Conservation (phyloP, 2,888 invertebrate species). For the Apodemia duryi region DNA sequence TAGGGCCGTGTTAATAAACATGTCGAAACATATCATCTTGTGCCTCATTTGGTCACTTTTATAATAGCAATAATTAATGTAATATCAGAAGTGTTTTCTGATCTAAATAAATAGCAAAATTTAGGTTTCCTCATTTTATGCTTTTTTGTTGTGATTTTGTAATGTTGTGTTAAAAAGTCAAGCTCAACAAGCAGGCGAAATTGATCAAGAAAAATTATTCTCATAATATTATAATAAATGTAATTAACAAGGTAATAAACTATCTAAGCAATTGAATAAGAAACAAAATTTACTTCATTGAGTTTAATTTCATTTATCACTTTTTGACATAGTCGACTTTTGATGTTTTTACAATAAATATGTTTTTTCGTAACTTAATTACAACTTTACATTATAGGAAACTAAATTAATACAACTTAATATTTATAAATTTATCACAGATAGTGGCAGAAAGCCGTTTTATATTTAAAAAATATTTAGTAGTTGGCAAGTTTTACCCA, state of each 20-base stretch:
- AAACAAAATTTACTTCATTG: slow-evolving; percentile 41
- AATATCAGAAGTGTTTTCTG: too few relatives aligned
- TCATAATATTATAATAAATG: not conserved
- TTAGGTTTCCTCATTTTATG: too few relatives aligned
- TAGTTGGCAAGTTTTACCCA: slow-evolving; percentile 59
- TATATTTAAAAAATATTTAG: slow-evolving; percentile 54
- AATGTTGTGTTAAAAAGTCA: not conserved
- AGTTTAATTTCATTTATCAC: slow-evolving; percentile 68
- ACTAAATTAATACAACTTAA: slow-evolving; percentile 49
- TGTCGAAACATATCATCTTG: too few relatives aligned
- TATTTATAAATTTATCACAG: slow-evolving; percentile 73
- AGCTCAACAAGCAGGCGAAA: not conserved
- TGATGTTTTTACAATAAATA: slow-evolving; percentile 73
- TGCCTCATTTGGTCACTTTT: too few relatives aligned
- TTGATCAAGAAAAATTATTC: not conserved
- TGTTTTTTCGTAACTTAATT: slow-evolving; percentile 56
- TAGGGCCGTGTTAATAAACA: too few relatives aligned
- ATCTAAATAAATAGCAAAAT: too few relatives aligned
- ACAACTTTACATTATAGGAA: slow-evolving; percentile 63
- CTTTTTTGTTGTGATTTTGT: too few relatives aligned
- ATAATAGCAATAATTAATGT: too few relatives aligned
- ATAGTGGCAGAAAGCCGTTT: slow-evolving; percentile 66
- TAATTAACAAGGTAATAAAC: not conserved
- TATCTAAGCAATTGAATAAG: slow-evolving; percentile 23
- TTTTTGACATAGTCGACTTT: slow-evolving; percentile 64